These are phyloP conservation scores for Eriocheir sinensis DNA, from an alignment of 1,140 invertebrate genomes.

Conservation along the genomic window DNA sequence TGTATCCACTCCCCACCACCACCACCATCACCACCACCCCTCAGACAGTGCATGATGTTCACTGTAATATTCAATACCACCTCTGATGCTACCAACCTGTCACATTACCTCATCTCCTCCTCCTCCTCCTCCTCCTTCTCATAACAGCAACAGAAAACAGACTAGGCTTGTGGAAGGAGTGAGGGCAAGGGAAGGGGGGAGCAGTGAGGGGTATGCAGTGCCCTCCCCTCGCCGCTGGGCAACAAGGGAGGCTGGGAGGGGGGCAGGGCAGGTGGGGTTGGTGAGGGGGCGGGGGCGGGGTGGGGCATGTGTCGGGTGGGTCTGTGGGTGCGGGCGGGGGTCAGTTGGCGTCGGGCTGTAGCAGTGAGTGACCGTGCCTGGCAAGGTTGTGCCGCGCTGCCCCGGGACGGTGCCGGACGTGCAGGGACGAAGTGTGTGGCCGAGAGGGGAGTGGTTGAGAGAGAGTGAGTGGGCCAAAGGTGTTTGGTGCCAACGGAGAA, in stretches of 20 bases:
- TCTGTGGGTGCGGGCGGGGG: not conserved
- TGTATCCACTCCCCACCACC: not conserved
- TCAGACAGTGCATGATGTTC: not conserved
- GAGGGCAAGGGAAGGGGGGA: not conserved
- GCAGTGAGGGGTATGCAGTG: too few relatives aligned
- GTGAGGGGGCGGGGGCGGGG: not conserved
- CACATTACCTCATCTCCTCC: not conserved
- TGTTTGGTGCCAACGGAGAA: not conserved
- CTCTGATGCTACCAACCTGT: not conserved
- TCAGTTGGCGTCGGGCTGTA: not conserved
- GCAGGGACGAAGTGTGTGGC: not conserved
- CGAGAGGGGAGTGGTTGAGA: too few relatives aligned
- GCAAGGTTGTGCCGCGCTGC: not conserved
- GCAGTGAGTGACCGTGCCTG: conserved; percentile 17
- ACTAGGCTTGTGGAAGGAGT: conserved; percentile 1
- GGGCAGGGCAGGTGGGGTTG: not conserved
- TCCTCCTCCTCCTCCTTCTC: not conserved
- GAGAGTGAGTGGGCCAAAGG: not conserved
- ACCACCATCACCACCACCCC: not conserved
- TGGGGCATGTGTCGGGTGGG: not conserved
- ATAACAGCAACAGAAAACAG: conserved; percentile 11
- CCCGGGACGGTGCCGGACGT: not conserved
- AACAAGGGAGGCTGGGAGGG: not conserved
- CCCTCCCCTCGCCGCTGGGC: too few relatives aligned
- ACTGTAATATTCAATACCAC: not conserved